These are phyloP conservation scores for Baccha elongata DNA, from an alignment of 2,888 invertebrate genomes.

Conservation along the genomic window DNA sequence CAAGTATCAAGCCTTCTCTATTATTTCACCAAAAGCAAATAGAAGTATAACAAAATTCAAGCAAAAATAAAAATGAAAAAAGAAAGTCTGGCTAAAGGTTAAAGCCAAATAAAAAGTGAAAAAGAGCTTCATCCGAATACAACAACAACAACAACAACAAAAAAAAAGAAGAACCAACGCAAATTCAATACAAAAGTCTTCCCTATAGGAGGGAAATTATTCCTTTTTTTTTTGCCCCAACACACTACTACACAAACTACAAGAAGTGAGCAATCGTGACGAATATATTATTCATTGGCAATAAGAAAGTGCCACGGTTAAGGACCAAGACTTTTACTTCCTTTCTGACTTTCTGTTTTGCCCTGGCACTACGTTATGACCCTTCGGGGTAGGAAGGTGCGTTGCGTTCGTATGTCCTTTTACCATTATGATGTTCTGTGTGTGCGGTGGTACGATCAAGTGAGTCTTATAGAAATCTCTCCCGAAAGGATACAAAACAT, in stretches of 20 bases:
- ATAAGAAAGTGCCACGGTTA: constrained; percentile 73
- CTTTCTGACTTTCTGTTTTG: constrained; percentile 47
- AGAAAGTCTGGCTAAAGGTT: constrained; percentile 66
- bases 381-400: constrained; percentile 53
- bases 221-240: constrained; percentile 33
- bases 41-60: constrained; percentile 61
- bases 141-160: constrained; percentile 1
- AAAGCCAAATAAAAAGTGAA: constrained; percentile 63
- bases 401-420: constrained; percentile 35
- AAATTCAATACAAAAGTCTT: constrained; percentile 68
- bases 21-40: constrained; percentile 58
- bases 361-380: constrained; percentile 52
- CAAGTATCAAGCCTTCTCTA: constrained; percentile 24
- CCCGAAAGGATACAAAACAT: constrained; percentile 72
- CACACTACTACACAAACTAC: constrained; percentile 58
- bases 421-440: constrained; percentile 16
- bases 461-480: constrained; percentile 67
- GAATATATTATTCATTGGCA: constrained; percentile 74
- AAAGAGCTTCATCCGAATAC: constrained; percentile 27
- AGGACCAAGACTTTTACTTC: constrained; percentile 70
- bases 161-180: constrained; percentile 9
- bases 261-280: constrained; percentile 74
- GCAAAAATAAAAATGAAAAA: constrained; percentile 33
- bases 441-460: constrained; percentile 55
- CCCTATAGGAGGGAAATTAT: constrained; percentile 13